phyloP scores from a whole-genome alignment of 2,797 vertebrate species.

The Gymnothorax reevesii region DNA sequence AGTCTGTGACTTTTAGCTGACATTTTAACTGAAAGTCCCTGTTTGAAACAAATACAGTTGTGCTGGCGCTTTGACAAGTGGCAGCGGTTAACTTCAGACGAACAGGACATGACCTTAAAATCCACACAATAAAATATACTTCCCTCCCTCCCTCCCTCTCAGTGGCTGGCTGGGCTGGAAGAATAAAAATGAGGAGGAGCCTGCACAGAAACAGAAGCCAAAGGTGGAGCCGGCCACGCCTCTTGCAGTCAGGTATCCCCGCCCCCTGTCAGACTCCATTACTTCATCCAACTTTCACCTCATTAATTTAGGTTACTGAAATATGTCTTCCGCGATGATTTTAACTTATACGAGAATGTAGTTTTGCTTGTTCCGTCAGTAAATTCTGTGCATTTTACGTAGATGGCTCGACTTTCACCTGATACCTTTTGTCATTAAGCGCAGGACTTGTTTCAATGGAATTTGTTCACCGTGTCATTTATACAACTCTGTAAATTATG shows the following conservation, averaged over 20 bases:
- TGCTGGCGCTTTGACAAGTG: neutral
- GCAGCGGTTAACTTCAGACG: conserved; percentile 14
- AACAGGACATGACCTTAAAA: neutral
- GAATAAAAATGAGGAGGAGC: conserved; percentile 88
- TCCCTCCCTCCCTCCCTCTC: conserved; percentile 20
- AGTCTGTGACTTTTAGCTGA: neutral
- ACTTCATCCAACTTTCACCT: neutral
- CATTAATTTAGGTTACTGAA: too few relatives aligned
- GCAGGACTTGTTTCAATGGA: too few relatives aligned
- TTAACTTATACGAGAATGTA: too few relatives aligned
- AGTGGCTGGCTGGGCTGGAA: conserved; percentile 98
- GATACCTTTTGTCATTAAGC: too few relatives aligned
- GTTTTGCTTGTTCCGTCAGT: too few relatives aligned
- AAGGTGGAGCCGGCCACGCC: conserved; percentile 93
- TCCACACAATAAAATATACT: neutral
- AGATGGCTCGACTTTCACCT: too few relatives aligned
- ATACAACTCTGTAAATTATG: too few relatives aligned
- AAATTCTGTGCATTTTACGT: too few relatives aligned
- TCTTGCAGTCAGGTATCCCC: conserved; percentile 81
- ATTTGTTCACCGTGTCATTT: too few relatives aligned
- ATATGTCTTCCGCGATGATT: too few relatives aligned
- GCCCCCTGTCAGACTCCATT: neutral
- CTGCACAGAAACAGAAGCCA: conserved; percentile 88
- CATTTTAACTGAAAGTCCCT: neutral
- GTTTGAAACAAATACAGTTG: conserved; percentile 6